phyloP scores from a whole-genome alignment of 2,113 vertebrate genomes.

The Mormoops blainvillei region DNA sequence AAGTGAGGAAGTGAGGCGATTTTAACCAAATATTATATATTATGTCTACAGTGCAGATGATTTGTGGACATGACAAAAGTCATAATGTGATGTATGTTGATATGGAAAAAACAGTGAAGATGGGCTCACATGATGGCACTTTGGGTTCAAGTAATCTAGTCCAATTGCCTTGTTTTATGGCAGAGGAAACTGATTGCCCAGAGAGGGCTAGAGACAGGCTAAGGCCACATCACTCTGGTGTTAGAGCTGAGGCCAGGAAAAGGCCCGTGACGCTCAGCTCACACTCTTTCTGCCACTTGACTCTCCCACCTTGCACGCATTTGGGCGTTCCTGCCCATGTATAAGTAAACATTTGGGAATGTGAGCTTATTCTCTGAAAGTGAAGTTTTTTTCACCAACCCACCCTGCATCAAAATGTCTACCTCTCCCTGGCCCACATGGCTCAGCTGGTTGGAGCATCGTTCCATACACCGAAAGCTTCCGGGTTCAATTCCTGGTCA shows the following conservation, averaged over 20 bases:
- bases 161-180: neutral
- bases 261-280: neutral
- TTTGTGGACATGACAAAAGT: neutral
- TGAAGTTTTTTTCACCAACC: neutral
- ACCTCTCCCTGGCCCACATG: too few species aligned
- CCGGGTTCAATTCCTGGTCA: too few species aligned
- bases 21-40: neutral
- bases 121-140: neutral
- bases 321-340: neutral
- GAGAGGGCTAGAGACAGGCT: neutral
- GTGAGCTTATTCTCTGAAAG: neutral
- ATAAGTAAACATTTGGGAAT: neutral
- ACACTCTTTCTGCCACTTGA: rapidly evolving
- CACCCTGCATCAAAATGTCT: neutral
- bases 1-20: neutral
- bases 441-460: too few species aligned
- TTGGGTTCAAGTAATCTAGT: neutral
- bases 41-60: neutral
- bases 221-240: neutral
- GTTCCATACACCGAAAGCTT: too few species aligned
- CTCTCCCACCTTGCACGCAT: neutral
- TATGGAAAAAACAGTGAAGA: neutral
- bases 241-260: neutral
- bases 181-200: neutral
- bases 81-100: neutral